Percentiles rank a stretch among this genome's conserved stretches.
phyloP scores from a whole-genome alignment of 2,113 vertebrate genomes.

The Chitala chitala region DNA sequence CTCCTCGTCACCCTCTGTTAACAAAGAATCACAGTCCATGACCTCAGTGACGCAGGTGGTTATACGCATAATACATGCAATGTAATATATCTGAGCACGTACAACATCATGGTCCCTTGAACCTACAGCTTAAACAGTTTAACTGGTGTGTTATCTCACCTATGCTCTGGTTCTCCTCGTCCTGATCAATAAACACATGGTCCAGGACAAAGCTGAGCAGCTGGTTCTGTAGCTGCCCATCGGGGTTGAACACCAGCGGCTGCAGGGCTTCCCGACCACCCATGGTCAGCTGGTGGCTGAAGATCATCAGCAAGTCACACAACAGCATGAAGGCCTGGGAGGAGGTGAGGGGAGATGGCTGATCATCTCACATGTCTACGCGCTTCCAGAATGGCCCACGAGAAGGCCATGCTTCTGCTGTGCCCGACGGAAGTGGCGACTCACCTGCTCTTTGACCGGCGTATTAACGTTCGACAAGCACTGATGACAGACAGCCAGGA shows the following conservation, averaged over 20 bases:
- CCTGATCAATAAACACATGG: conserved; percentile 98
- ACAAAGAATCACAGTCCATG: too few relatives aligned
- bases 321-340: conserved; percentile 94
- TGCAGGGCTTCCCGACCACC: conserved; percentile 89
- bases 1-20: conserved; percentile 94
- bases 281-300: conserved; percentile 89
- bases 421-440: too few relatives aligned
- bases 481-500: conserved; percentile 95
- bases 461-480: conserved; percentile 98
- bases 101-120: background rate
- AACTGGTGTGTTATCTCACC: conserved; percentile 59
- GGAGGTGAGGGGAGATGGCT: conserved; percentile 37
- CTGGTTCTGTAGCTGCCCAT: conserved; percentile 88
- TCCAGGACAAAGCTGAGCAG: conserved; percentile 96
- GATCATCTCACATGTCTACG: too few relatives aligned
- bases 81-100: background rate
- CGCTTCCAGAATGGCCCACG: too few relatives aligned
- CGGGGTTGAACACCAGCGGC: conserved; percentile 93
- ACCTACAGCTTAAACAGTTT: background rate
- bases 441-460: conserved; percentile 95
- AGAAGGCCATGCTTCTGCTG: too few relatives aligned
- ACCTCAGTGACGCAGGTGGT: too few relatives aligned
- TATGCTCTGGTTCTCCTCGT: conserved; percentile 98
- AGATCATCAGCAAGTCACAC: conserved; percentile 98
- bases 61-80: too few relatives aligned